These are phyloP conservation scores for Nannoperca obscura DNA, from an alignment of 2,797 vertebrate genomes.

Conservation along the genomic window DNA sequence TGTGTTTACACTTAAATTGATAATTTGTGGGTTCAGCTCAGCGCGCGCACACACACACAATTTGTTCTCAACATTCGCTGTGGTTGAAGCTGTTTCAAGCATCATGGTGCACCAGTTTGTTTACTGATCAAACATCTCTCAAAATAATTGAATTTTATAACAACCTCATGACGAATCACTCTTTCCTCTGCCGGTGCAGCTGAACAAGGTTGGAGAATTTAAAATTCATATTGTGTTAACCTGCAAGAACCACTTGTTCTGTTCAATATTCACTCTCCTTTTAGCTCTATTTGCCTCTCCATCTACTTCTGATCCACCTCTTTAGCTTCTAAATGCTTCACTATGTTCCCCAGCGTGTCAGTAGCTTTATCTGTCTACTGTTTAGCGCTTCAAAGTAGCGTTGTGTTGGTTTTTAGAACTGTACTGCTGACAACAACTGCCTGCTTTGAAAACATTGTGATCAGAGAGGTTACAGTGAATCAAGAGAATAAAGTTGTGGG, in stretches of 20 bases:
- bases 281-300: background rate
- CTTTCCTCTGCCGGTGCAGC: background rate
- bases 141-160: background rate
- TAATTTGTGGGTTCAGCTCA: background rate
- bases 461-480: too few species aligned
- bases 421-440: background rate
- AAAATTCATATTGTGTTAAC: background rate
- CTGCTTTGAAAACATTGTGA: background rate
- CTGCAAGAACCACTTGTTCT: background rate
- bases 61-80: background rate
- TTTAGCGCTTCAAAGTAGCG: background rate
- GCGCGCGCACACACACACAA: constrained; percentile 12
- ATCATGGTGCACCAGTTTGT: background rate
- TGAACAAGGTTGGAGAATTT: background rate
- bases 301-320: background rate
- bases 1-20: constrained; percentile 28
- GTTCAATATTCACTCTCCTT: background rate
- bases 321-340: background rate
- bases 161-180: background rate
- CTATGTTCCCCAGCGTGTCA: background rate
- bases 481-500: too few species aligned
- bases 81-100: background rate
- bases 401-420: background rate
- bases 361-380: background rate
- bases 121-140: constrained; percentile 2